phyloP scores from a whole-genome alignment of 2,888 invertebrate species.

The Theretra japonica region DNA sequence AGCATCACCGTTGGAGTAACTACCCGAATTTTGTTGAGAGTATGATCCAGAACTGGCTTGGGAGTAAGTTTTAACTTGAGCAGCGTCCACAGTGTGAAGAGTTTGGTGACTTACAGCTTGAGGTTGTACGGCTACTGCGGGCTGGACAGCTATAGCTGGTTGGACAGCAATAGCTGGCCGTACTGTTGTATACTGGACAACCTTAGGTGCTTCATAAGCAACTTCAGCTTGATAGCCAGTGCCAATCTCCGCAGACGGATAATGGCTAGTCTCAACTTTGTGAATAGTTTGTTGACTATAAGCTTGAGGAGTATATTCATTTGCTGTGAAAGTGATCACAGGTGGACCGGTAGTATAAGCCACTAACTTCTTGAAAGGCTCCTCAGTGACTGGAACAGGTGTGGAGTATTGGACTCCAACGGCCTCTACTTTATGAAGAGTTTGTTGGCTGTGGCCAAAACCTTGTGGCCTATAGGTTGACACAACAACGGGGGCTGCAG shows the following conservation, averaged over 20 bases:
- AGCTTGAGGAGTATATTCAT: constrained; percentile 61
- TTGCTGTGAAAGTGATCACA: constrained; percentile 53
- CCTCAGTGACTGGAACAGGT: constrained; percentile 66
- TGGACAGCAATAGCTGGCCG: constrained; percentile 58
- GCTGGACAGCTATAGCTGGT: constrained; percentile 56
- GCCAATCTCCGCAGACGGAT: constrained; percentile 51
- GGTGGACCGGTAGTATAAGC: constrained; percentile 76
- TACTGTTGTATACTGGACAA: constrained; percentile 58
- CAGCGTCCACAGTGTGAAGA: constrained; percentile 66
- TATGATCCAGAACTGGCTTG: constrained; percentile 42
- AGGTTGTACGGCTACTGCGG: constrained; percentile 63
- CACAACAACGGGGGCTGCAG: constrained; percentile 64
- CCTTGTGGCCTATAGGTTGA: constrained; percentile 70
- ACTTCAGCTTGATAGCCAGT: constrained; percentile 50
- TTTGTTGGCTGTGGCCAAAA: constrained; percentile 68
- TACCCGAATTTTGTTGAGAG: constrained; percentile 25
- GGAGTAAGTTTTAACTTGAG: constrained; percentile 56
- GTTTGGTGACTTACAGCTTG: constrained; percentile 65
- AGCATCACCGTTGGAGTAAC: constrained; percentile 31
- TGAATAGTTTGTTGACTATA: constrained; percentile 70
- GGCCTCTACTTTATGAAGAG: constrained; percentile 63
- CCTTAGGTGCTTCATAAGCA: constrained; percentile 51
- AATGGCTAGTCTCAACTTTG: constrained; percentile 58
- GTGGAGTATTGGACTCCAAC: constrained; percentile 66
- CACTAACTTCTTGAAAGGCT: constrained; percentile 71